Evolutionary conservation across 2,113 vertebrate genomes (phyloP).

Genomic region (Sclerurus mexicanus): DNA sequence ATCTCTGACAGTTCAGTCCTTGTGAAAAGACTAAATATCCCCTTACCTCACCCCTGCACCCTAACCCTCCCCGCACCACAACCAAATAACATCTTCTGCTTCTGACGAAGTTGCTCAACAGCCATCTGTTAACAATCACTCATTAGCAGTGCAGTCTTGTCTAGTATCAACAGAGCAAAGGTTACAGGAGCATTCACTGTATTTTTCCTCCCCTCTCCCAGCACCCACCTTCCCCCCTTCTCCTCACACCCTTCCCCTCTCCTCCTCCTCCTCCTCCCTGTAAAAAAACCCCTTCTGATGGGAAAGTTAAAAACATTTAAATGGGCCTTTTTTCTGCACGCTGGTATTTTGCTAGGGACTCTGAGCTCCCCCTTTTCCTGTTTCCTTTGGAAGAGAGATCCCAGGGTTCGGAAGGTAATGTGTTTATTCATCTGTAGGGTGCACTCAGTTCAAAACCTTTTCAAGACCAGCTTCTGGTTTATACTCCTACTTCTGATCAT

Average conservation of each 20-base stretch:
- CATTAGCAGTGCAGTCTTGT: constrained; percentile 75
- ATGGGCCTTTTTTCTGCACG: constrained; percentile 77
- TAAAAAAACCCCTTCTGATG: constrained; percentile 70
- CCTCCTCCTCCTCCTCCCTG: neutral
- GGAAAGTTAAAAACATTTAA: constrained; percentile 78
- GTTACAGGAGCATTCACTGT: constrained; percentile 73
- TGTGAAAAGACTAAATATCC: constrained; percentile 48
- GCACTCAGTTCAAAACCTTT: constrained; percentile 73
- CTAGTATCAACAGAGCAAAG: constrained; percentile 72
- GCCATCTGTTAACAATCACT: constrained; percentile 73
- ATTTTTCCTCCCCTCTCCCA: constrained; percentile 65
- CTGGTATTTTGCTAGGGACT: constrained; percentile 87
- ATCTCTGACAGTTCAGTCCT: constrained; percentile 13
- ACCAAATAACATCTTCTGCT: constrained; percentile 43
- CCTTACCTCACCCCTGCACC: constrained; percentile 57
- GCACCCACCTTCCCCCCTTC: constrained; percentile 26
- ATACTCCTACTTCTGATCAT: constrained; percentile 18
- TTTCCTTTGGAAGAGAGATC: constrained; percentile 86
- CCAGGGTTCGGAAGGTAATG: constrained; percentile 85
- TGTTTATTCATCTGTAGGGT: constrained; percentile 89
- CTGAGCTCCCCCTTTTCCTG: constrained; percentile 87
- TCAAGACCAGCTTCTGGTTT: constrained; percentile 4
- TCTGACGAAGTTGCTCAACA: constrained; percentile 35
- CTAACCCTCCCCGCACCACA: constrained; percentile 34
- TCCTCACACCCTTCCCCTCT: constrained; percentile 31